phyloP scores from a whole-genome alignment of 2,113 vertebrate species.

The Baryphthengus martii region DNA sequence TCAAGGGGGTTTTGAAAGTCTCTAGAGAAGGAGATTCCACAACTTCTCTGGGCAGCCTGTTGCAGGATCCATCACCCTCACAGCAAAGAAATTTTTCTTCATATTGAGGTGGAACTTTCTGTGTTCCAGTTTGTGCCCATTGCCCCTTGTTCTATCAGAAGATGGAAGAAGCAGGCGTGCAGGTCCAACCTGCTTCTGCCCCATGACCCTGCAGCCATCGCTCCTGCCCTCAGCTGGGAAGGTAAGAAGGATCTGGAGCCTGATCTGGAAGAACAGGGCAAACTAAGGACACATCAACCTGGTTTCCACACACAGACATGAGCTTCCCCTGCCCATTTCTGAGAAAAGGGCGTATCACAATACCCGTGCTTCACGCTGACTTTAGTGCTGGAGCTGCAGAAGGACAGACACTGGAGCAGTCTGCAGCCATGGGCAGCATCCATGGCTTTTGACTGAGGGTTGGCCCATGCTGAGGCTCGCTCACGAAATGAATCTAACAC shows the following conservation, averaged over 20 bases:
- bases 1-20: too few relatives aligned
- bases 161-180: accelerated
- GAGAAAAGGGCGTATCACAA: background rate
- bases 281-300: background rate
- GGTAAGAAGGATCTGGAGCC: background rate
- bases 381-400: background rate
- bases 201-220: accelerated
- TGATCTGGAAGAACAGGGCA: background rate
- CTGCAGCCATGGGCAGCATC: background rate
- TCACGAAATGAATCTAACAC: background rate
- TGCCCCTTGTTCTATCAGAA: too few relatives aligned
- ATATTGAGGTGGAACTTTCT: too few relatives aligned
- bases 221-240: background rate
- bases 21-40: too few relatives aligned
- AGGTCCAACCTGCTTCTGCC: background rate
- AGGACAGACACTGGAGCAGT: background rate
- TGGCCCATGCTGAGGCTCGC: accelerated
- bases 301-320: background rate
- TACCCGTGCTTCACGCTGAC: accelerated
- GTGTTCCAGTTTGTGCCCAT: too few relatives aligned
- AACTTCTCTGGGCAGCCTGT: too few relatives aligned
- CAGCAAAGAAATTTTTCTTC: too few relatives aligned
- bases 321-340: background rate
- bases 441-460: background rate
- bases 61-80: too few relatives aligned